Conservation (phyloP, 2,797 vertebrate species). For the Pogonophryne albipinna region DNA sequence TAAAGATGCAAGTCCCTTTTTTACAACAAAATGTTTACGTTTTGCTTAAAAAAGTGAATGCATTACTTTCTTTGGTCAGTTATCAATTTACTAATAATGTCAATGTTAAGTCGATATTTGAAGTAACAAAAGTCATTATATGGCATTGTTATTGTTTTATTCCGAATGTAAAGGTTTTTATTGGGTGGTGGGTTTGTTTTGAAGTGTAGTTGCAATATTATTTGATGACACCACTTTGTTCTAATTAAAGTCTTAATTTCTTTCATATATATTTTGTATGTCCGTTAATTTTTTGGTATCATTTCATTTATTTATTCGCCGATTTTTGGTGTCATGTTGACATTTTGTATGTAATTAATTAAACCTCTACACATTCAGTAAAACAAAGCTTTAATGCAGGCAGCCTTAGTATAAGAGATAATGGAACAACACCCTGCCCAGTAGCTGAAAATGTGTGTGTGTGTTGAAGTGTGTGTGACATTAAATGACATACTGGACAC, state of each 20-base stretch:
- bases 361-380: too few relatives aligned
- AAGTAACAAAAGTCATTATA: background rate
- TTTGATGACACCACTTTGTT: too few relatives aligned
- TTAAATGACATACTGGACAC: background rate
- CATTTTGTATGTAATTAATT: too few relatives aligned
- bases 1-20: background rate
- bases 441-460: background rate
- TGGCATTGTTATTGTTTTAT: background rate
- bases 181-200: too few relatives aligned
- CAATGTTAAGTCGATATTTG: background rate
- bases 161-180: background rate
- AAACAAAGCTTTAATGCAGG: background rate
- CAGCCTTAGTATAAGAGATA: background rate
- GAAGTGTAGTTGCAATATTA: too few relatives aligned
- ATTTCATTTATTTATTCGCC: too few relatives aligned
- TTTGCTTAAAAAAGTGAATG: too few relatives aligned
- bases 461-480: conserved; percentile 1
- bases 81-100: background rate
- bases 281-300: too few relatives aligned
- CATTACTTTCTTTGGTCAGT: background rate
- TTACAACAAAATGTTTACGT: too few relatives aligned
- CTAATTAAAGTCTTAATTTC: too few relatives aligned
- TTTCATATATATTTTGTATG: too few relatives aligned
- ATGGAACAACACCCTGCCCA: background rate
- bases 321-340: too few relatives aligned